Percentiles rank a stretch among this genome's conserved stretches.
Conservation (phyloP, 1,140 invertebrate genomes). For the Drosophila nigromelanica region DNA sequence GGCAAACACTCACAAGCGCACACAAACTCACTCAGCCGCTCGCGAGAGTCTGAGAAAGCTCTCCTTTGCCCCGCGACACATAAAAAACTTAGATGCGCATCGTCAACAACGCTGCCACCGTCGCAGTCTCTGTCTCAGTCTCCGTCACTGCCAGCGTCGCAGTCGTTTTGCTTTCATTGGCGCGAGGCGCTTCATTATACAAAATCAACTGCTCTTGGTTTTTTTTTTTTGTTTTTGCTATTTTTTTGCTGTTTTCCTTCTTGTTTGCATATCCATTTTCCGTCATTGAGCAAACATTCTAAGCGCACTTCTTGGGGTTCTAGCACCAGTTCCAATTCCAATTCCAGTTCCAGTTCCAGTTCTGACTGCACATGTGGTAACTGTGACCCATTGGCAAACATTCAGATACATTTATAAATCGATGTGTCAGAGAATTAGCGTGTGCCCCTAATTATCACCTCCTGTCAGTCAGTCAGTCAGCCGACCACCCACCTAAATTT, state of each 20-base stretch:
- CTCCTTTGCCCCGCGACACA: slow-evolving; percentile 42
- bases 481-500: slow-evolving; percentile 13
- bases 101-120: slow-evolving; percentile 28
- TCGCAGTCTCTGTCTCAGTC: not conserved
- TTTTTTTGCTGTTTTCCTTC: slow-evolving; percentile 41
- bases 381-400: slow-evolving; percentile 41
- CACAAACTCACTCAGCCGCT: slow-evolving; percentile 1
- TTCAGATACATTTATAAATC: slow-evolving; percentile 22
- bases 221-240: slow-evolving; percentile 54
- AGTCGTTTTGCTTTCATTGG: slow-evolving; percentile 47
- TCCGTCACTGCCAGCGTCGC: slow-evolving; percentile 30
- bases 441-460: slow-evolving; percentile 78
- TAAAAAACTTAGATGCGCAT: slow-evolving; percentile 55
- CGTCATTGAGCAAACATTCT: slow-evolving; percentile 62
- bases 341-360: slow-evolving; percentile 1
- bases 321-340: slow-evolving; percentile 5
- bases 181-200: slow-evolving; percentile 50
- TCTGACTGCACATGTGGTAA: not conserved
- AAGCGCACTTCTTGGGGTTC: slow-evolving; percentile 24
- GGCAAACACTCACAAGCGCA: slow-evolving; percentile 49
- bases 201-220: slow-evolving; percentile 43
- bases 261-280: slow-evolving; percentile 79
- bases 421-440: slow-evolving; percentile 21
- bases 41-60: slow-evolving; percentile 68
- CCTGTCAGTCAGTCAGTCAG: slow-evolving; percentile 45